Percentiles rank a stretch among this genome's conserved stretches.
Evolutionary conservation across 2,888 invertebrate genomes (phyloP).

Genomic region (Protodeltote pygarga): DNA sequence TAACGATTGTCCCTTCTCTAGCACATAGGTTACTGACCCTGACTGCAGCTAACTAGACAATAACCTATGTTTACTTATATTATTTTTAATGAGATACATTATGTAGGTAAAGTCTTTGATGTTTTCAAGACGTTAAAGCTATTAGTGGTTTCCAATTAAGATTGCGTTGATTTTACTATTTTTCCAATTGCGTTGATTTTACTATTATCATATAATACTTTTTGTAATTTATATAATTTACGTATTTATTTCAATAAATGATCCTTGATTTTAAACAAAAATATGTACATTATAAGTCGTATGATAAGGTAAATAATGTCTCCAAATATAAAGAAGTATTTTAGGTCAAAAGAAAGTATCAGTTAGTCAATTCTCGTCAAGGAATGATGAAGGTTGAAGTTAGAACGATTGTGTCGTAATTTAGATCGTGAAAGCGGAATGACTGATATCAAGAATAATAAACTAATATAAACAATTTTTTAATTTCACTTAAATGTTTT

Average conservation of each 20-base stretch:
- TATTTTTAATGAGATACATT: constrained; percentile 38
- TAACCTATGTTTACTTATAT: constrained; percentile 50
- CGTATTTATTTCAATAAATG: too few species aligned
- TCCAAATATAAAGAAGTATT: too few species aligned
- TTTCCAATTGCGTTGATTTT: background rate
- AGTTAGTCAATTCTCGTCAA: too few species aligned
- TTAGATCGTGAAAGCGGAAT: too few species aligned
- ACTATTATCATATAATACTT: background rate
- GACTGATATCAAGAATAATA: too few species aligned
- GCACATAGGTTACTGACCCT: constrained; percentile 69
- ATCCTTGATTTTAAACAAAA: too few species aligned
- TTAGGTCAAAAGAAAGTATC: too few species aligned
- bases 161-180: constrained; percentile 2
- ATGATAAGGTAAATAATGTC: too few species aligned
- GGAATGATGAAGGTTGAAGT: too few species aligned
- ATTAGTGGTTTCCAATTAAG: constrained; percentile 8
- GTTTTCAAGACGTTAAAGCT: constrained; percentile 17
- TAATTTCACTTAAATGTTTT: constrained; percentile 22
- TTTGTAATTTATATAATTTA: background rate
- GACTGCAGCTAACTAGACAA: constrained; percentile 53
- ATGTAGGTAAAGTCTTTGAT: constrained; percentile 26
- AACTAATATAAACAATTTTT: too few species aligned
- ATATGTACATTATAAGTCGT: too few species aligned
- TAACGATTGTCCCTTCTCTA: constrained; percentile 76
- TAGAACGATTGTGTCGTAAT: too few species aligned